Conservation (phyloP, 30 jellyfish, hydroid and myxozoan species). For the Catostylus mosaicus region DNA sequence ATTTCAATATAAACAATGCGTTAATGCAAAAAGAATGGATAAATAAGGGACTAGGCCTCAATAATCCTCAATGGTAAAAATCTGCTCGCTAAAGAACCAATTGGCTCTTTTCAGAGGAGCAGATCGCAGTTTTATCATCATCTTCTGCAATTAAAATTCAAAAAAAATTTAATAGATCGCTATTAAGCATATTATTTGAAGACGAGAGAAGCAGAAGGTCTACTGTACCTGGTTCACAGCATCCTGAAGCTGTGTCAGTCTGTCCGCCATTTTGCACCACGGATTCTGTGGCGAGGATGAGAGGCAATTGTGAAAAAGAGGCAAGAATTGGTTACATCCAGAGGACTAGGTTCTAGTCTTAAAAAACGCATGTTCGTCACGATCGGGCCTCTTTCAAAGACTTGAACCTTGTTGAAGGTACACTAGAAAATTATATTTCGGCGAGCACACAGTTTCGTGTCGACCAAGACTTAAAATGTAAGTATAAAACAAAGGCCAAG, state of each 20-base stretch:
- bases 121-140: no score
- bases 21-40: no score
- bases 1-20: no score
- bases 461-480: slow-evolving; percentile 64
- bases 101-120: no score
- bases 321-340: slow-evolving; percentile 1
- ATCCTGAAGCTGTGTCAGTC: slow-evolving; percentile 92
- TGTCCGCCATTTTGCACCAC: slow-evolving; percentile 83
- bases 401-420: slow-evolving; percentile 1
- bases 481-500: slow-evolving; percentile 23
- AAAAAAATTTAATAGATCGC: no score
- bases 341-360: slow-evolving; percentile 41
- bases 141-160: no score
- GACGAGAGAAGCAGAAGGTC: no score
- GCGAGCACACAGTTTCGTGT: slow-evolving; percentile 99
- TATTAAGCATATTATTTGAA: no score
- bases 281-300: not conserved
- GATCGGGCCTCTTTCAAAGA: slow-evolving; percentile 21
- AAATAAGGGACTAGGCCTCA: no score
- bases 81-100: no score
- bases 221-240: slow-evolving; percentile 79
- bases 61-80: no score
- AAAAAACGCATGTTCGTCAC: slow-evolving; percentile 25
- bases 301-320: slow-evolving; percentile 7
- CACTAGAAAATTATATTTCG: not conserved